Percentiles rank a stretch among this genome's conserved stretches.
These are phyloP conservation scores for Amazona vittata DNA, from an alignment of 2,113 vertebrate genomes.

Conservation along the genomic window DNA sequence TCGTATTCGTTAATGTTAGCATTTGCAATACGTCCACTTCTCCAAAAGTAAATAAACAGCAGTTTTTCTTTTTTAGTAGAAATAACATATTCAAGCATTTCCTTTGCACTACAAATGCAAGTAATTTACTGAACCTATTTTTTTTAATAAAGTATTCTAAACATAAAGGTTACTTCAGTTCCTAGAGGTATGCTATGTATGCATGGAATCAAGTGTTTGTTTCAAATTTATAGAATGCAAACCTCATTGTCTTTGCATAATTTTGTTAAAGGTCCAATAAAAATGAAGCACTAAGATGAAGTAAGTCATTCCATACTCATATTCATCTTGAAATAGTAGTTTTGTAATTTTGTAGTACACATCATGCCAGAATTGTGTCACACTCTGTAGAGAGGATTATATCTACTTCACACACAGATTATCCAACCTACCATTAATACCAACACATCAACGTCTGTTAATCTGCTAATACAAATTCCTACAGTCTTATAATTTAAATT, in stretches of 20 bases:
- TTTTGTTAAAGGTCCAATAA: not conserved
- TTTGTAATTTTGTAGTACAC: not conserved
- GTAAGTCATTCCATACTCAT: not conserved
- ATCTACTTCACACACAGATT: not conserved
- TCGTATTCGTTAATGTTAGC: not conserved
- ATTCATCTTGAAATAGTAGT: not conserved
- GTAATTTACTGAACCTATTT: not conserved
- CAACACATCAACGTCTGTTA: not conserved
- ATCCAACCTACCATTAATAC: not conserved
- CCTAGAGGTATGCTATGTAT: not conserved
- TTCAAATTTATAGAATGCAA: not conserved
- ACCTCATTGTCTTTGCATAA: not conserved
- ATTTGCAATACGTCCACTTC: not conserved
- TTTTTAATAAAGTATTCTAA: not conserved
- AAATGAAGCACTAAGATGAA: not conserved
- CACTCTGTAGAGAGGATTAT: not conserved
- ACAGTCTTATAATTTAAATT: not conserved
- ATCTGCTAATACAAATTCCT: not conserved
- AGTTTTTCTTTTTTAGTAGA: not conserved
- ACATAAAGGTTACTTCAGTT: not conserved
- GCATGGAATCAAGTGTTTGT: not conserved
- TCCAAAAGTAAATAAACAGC: not conserved
- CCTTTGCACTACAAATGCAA: not conserved
- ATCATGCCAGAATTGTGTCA: not conserved
- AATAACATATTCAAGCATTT: not conserved